Evolutionary conservation across 2,797 vertebrate species (phyloP), one percentile per base, ranked within the genome.

Genomic region (Syngnathus rostellatus): DNA sequence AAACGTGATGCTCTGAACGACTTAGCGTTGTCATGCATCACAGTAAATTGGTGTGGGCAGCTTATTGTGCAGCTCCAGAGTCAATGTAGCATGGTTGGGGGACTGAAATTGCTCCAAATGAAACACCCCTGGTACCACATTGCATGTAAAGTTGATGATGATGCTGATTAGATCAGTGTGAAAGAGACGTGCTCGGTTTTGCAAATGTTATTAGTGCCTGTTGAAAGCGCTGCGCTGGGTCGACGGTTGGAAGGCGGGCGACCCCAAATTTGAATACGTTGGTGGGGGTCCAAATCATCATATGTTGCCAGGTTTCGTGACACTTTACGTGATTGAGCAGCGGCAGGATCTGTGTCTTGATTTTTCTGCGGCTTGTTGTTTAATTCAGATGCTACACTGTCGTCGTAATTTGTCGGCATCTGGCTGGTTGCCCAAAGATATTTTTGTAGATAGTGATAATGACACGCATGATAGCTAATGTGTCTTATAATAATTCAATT

Each of bases 151-250:
- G 79, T 78, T 87, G 81, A 89, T 88, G 87, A 88, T 87, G 85
- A 85, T 83, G 79, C 81, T 87, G 88, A 88, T 90, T 90, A 89
- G 78, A 81, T 80, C 9, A 80, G 85, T 84, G 81, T 86, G 84
- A 83, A 83, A 83, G 67, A 69, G 68, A 69, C 85, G 73, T 70
- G 73, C 66, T 72, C 54, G 75, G 80, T 80, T 86, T 85, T 60
- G 65, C 78, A 80, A 83, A 81, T 67, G 78, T 74, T 81, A 37
- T 68, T 60, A 81, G 75, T 67, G 57, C 69, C 68, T 86, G 83
- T 73, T 72, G 75, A 77, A 73, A 80, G 76, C 71, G 75, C 72
- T 74, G 82, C 78, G 80, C 72, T 79, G 76, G 80, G 78, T 72
- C 68, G 72, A 83, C 83, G 85, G 83, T 81, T 77, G 78, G 83